A percentile compares a stretch with the other conserved stretches of the same genome.
Conservation (phyloP, 2,113 vertebrate species). For the Parus major region DNA sequence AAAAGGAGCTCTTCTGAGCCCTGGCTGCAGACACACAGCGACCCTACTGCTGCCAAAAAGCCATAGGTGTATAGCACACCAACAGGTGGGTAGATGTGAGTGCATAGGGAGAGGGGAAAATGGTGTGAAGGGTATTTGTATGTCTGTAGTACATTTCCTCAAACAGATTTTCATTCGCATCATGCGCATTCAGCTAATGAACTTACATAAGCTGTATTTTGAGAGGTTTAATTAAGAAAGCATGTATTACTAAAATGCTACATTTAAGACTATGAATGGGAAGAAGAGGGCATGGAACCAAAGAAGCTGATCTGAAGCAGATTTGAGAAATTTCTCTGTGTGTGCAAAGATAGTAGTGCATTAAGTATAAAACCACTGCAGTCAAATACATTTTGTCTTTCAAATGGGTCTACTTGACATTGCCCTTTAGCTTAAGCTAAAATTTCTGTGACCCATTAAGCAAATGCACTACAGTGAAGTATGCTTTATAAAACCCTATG, state of each 20-base stretch:
- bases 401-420: background rate
- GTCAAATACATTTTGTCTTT: background rate
- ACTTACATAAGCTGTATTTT: background rate
- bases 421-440: background rate
- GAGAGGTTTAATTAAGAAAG: background rate
- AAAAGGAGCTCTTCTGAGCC: background rate
- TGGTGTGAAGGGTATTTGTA: background rate
- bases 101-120: rapidly evolving
- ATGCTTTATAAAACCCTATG: rapidly evolving
- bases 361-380: background rate
- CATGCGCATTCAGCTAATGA: background rate
- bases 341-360: background rate
- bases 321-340: background rate
- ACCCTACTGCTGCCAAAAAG: background rate
- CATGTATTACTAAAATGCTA: background rate
- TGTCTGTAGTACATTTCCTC: background rate
- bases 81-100: background rate
- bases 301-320: background rate
- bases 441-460: background rate
- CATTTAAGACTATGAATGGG: background rate
- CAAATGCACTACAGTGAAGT: background rate
- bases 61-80: background rate
- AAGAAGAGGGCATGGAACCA: background rate
- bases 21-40: background rate
- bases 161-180: background rate